Evolutionary conservation across 2,888 invertebrate species (phyloP).

Genomic region (Drosophila testacea): DNA sequence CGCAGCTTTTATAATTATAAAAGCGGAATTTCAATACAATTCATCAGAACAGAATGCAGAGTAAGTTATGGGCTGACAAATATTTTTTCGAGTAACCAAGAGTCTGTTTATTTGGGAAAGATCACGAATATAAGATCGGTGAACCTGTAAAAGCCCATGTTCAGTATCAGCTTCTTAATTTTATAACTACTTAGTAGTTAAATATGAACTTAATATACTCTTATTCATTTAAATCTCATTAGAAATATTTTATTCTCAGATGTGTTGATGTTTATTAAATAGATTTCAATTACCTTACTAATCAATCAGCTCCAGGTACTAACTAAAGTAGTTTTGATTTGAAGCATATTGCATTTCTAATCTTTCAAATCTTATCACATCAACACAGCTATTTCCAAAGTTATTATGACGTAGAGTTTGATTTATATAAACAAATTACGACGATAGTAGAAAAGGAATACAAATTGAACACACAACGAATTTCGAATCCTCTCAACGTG

Average conservation of each 20-base stretch:
- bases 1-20: no score
- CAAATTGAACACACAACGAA: conserved; percentile 17
- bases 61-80: no score
- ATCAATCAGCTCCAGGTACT: conserved; percentile 10
- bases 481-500: conserved; percentile 49
- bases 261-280: conserved; percentile 6
- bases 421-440: conserved; percentile 46
- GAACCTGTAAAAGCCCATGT: no score
- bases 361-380: conserved; percentile 24
- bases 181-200: background rate
- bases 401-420: conserved; percentile 38
- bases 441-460: conserved; percentile 8
- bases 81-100: no score
- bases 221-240: conserved; percentile 8
- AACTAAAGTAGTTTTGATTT: conserved; percentile 18
- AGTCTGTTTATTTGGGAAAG: no score
- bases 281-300: conserved; percentile 41
- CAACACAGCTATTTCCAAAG: conserved; percentile 45
- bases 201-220: background rate
- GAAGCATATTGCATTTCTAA: conserved; percentile 18
- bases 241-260: background rate
- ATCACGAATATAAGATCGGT: no score
- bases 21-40: no score
- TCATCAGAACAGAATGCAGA: no score
- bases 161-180: no score